Conservation (phyloP, 1,140 invertebrate genomes). For the Lepeophtheirus salmonis region DNA sequence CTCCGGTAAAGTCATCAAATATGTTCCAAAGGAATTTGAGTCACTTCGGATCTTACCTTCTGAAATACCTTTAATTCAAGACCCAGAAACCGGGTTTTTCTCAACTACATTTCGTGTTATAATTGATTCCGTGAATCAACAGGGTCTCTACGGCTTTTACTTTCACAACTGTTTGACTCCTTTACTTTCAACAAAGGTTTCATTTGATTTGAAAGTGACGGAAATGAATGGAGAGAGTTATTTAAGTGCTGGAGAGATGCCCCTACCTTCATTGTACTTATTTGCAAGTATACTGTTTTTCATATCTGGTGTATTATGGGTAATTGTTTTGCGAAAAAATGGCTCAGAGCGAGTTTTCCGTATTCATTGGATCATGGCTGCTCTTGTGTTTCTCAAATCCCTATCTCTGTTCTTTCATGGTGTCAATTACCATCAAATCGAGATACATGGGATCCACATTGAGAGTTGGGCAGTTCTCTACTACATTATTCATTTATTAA, state of each 20-base stretch:
- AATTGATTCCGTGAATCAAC: constrained; percentile 51
- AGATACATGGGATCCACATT: constrained; percentile 76
- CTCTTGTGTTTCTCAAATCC: constrained; percentile 77
- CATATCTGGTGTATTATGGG: constrained; percentile 72
- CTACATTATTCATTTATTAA: constrained; percentile 83
- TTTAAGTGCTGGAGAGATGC: constrained; percentile 92
- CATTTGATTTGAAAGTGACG: constrained; percentile 52
- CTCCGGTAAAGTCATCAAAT: neutral
- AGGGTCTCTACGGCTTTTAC: constrained; percentile 84
- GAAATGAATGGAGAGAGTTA: constrained; percentile 59
- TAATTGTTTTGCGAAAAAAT: constrained; percentile 65
- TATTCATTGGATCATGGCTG: constrained; percentile 92
- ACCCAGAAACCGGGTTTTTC: constrained; percentile 21
- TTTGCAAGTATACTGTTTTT: constrained; percentile 75
- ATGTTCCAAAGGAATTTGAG: neutral
- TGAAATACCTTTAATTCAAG: neutral
- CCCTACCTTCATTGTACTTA: constrained; percentile 73
- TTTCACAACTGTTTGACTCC: constrained; percentile 69
- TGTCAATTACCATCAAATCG: constrained; percentile 90
- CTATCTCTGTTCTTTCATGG: constrained; percentile 83
- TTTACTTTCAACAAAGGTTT: constrained; percentile 46
- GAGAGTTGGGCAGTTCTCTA: constrained; percentile 92
- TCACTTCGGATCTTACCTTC: constrained; percentile 15
- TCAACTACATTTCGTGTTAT: constrained; percentile 51
- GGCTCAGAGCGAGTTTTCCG: constrained; percentile 27